phyloP scores from a whole-genome alignment of 2,797 vertebrate genomes.

The Masticophis lateralis region DNA sequence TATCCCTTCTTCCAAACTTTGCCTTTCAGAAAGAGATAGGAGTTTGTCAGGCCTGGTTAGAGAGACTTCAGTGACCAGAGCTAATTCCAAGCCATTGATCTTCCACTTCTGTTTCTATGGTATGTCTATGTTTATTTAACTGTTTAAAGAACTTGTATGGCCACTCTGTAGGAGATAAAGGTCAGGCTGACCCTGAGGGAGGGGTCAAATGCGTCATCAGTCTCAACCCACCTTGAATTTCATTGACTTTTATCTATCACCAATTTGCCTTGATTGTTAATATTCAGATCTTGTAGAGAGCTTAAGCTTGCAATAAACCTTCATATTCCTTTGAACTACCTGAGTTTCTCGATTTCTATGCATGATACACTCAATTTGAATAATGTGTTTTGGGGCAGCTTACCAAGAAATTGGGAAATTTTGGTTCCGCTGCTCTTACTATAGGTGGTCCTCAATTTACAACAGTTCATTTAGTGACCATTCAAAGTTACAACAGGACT shows the following conservation, averaged over 20 bases:
- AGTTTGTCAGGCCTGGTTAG: not conserved
- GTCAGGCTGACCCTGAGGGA: not conserved
- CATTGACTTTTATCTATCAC: not conserved
- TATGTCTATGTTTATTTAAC: not conserved
- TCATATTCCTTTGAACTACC: not conserved
- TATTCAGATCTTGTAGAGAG: not conserved
- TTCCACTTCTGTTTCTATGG: not conserved
- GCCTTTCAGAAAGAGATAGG: not conserved
- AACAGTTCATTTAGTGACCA: not conserved
- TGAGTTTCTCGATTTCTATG: not conserved
- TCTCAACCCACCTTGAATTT: not conserved
- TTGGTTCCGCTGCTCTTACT: not conserved
- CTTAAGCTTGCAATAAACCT: not conserved
- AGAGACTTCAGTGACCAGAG: not conserved
- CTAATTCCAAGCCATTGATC: not conserved
- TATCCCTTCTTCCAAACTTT: not conserved
- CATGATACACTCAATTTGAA: not conserved
- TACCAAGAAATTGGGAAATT: not conserved
- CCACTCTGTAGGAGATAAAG: not conserved
- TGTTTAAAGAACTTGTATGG: not conserved
- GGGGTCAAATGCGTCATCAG: not conserved
- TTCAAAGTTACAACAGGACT: not conserved
- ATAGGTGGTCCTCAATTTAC: not conserved
- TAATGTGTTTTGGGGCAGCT: not conserved
- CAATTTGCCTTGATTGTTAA: not conserved